Evolutionary conservation across 2,888 invertebrate genomes (phyloP), one percentile per base, ranked within the genome.

Genomic region (Ochropleura leucogaster): DNA sequence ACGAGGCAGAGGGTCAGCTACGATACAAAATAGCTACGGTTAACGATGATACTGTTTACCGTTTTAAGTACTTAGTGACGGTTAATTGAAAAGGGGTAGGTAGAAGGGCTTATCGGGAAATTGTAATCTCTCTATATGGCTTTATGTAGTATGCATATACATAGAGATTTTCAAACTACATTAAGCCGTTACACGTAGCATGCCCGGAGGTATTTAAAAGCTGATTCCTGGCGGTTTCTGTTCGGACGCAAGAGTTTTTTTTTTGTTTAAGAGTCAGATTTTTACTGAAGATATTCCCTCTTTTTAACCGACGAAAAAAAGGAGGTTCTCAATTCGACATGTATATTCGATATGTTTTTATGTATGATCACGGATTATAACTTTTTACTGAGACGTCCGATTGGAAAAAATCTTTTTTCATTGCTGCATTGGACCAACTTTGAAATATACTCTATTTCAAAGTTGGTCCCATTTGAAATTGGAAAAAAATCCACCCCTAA

Each of bases 71-170:
- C 40, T 73, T 18, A 55, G 8, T 55, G 55, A 4, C 78, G 20
- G 40, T 49, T 83, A 59, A 83, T 79, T 83, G 79, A 83, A 79
- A 79, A 57, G 66, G 66, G 66, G 55, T 77, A n/a, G 44, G 7
- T 20, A n/a, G 14, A n/a, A 20, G 47, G 8, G 75, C 47, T 55
- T 79, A 79, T 47, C 72, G n/a, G 42, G n/a, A 62, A 74, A 63
- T 80, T 51, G 57, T 63, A 53, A 73, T 40, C 44, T 42, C 47
- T 10, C 6, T n/a, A n/a, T 57, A 69, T 14, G 9, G 79, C 16
- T 55, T 80, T 42, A n/a, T 42, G 47, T 12, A 59, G 10, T 78
- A 16, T 46, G 40, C 20, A 12, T 5, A 18, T 16, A 16, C 30
- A 16, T 59, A 67, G 30, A 30, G 30, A 30, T 30, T 2, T 30